These are phyloP conservation scores for Naja naja DNA, from an alignment of 2,113 vertebrate genomes.

Conservation along the genomic window DNA sequence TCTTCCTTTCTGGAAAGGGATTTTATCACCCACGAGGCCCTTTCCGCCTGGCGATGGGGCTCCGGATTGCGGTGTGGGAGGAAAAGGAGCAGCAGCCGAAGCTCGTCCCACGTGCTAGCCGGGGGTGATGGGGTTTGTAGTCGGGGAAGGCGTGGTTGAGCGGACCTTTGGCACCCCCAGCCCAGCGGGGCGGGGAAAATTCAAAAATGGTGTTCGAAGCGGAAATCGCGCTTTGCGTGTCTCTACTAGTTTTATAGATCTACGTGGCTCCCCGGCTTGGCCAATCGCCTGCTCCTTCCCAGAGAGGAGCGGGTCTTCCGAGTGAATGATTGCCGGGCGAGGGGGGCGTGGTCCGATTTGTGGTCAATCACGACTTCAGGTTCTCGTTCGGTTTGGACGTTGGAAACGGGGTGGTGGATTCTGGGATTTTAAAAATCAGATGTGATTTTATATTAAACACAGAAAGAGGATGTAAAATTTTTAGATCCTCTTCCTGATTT, in stretches of 20 bases:
- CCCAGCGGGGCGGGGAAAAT: rapidly evolving
- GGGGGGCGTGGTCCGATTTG: not conserved
- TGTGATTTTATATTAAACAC: not conserved
- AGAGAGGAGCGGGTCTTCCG: not conserved
- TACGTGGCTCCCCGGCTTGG: not conserved
- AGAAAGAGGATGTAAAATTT: too few relatives aligned
- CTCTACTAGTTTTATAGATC: not conserved
- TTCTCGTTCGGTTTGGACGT: not conserved
- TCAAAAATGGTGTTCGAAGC: not conserved
- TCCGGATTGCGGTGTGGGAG: too few relatives aligned
- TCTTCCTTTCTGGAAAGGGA: not conserved
- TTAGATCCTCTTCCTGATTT: too few relatives aligned
- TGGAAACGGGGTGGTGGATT: too few relatives aligned
- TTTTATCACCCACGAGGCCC: not conserved
- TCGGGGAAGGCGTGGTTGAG: not conserved
- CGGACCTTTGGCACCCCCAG: not conserved
- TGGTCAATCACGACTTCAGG: not conserved
- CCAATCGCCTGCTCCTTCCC: not conserved
- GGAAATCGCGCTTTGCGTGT: not conserved
- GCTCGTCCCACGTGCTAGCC: constrained; percentile 57
- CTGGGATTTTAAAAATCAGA: not conserved
- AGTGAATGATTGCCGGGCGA: not conserved
- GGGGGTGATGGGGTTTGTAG: not conserved
- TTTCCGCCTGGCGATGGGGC: too few relatives aligned
- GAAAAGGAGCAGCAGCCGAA: constrained; percentile 45